A percentile compares a stretch with the other conserved stretches of the same genome.
Evolutionary conservation across 2,113 vertebrate species (phyloP).

Genomic region (Pogonocichla stellata): DNA sequence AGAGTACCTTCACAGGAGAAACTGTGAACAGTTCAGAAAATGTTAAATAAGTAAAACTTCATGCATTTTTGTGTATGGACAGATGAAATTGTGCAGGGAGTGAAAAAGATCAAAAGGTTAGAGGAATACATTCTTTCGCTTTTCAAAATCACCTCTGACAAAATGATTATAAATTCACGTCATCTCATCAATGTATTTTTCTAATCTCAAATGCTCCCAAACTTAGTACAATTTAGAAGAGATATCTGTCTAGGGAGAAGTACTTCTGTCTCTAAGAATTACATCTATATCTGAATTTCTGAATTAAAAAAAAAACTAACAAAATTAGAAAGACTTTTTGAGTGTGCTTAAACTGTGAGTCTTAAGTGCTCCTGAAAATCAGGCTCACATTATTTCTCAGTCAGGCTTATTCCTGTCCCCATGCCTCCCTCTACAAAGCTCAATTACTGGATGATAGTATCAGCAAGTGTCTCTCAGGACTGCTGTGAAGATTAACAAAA

Average conservation of each 20-base stretch:
- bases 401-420: neutral
- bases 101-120: neutral
- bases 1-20: neutral
- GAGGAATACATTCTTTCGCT: neutral
- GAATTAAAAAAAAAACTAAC: neutral
- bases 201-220: neutral
- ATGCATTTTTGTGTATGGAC: neutral
- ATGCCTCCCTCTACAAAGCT: neutral
- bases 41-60: neutral
- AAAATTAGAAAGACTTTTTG: neutral
- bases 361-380: neutral
- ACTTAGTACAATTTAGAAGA: neutral
- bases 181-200: neutral
- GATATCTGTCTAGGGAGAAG: neutral
- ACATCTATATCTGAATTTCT: neutral
- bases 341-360: neutral
- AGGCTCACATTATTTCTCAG: neutral
- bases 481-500: neutral
- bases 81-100: neutral
- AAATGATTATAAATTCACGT: neutral
- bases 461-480: neutral
- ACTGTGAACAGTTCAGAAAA: neutral
- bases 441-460: neutral
- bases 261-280: neutral
- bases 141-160: slow-evolving; percentile 6